Base-by-base conservation (phyloP, 2,888 invertebrate species). In the Pandemis heparana region DNA sequence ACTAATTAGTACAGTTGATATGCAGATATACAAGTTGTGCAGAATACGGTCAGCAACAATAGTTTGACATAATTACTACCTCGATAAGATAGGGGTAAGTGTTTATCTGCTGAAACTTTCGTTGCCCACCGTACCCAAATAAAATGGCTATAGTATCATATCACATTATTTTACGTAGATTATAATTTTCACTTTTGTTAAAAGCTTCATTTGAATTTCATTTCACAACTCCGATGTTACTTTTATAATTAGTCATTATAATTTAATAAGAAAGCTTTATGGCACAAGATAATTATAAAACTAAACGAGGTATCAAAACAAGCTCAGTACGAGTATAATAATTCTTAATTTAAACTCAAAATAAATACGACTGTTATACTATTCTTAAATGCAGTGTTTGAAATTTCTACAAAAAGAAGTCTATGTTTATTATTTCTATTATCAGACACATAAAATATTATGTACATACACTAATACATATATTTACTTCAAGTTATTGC, bases 101-200 rank as follows among this genome's bases (percentile, higher is more conserved):
- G 9, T 9, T 6, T 16, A 46, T 6, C 2, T 56, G 5, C 6
- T 41, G 39, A 12, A 46, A 38, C 46, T 69, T 53, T 65, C n/a
- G 51, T 70, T 70, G 64, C 64, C 9, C 6, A 60, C 60, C 59
- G 59, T 53, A 70, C 68, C 14, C 41, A 53, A 65, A 69, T 70
- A 74, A 74, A 74, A 74, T 48, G 60, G 60, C 69, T 74, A 74
- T 74, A 74, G 43, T 69, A 74, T 73, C 89, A 90, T 93, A 94
- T 94, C 94, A 94, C 94, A 94, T 85, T 90, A 91, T 87, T 87
- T 94, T 94, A 94, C 93, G 94, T 94, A 92, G 91, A 89, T 92
- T 88, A 88, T 88, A 90, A 85, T 82, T 86, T 87, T 84, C 32
- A 83, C 76, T 83, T 87, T 86, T 87, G 83, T 88, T 87, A 87